Percentiles rank a stretch among this genome's conserved stretches.
These are phyloP conservation scores for Myrmecobius fasciatus DNA, from an alignment of 2,113 vertebrate genomes.

Conservation along the genomic window DNA sequence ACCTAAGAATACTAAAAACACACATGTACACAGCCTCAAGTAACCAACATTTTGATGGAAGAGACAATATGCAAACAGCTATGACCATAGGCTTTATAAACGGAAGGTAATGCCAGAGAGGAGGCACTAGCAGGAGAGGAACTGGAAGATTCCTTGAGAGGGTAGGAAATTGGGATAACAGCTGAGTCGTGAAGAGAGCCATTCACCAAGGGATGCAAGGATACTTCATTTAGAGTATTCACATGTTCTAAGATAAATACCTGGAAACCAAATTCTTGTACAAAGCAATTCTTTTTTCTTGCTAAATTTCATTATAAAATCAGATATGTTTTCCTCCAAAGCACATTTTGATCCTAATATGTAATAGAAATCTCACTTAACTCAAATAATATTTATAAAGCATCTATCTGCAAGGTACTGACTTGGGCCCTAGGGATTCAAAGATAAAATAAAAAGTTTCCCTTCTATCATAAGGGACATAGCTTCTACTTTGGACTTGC, in stretches of 20 bases:
- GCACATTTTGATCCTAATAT: neutral
- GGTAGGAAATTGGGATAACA: neutral
- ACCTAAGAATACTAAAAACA: too few species aligned
- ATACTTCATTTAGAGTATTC: neutral
- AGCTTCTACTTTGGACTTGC: neutral
- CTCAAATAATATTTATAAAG: neutral
- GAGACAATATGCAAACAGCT: neutral
- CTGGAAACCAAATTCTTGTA: neutral
- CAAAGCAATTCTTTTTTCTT: neutral
- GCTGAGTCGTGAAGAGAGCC: neutral
- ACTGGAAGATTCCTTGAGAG: neutral
- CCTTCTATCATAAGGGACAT: neutral
- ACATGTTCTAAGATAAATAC: neutral
- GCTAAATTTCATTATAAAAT: neutral
- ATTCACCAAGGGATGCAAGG: neutral
- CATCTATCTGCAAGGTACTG: neutral
- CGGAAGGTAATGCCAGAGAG: neutral
- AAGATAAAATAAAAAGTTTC: neutral
- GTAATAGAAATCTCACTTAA: neutral
- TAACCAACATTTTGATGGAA: neutral
- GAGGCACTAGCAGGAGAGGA: neutral
- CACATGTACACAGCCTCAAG: neutral
- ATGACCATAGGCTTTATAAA: neutral
- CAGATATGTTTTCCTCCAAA: neutral
- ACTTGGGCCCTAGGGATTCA: neutral